Percentiles rank a stretch among this genome's conserved stretches.
Conservation (phyloP, 2,113 vertebrate genomes). For the Willisornis vidua region DNA sequence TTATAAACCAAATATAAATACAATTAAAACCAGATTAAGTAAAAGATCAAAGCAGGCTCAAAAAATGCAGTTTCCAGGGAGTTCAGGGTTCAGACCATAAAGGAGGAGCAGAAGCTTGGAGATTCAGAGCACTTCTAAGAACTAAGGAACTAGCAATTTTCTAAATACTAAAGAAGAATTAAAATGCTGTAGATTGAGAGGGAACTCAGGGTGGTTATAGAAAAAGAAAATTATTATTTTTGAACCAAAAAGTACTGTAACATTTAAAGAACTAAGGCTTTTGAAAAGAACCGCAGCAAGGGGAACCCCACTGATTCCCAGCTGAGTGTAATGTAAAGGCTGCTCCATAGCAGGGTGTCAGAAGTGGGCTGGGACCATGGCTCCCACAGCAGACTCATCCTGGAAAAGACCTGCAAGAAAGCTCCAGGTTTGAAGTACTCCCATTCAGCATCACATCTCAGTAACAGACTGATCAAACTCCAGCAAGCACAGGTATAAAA, state of each 20-base stretch:
- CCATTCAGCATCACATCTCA: background rate
- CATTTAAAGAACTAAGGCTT: background rate
- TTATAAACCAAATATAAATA: constrained; percentile 65
- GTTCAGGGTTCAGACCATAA: constrained; percentile 23
- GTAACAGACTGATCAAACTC: background rate
- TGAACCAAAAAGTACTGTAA: background rate
- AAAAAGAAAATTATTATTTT: background rate
- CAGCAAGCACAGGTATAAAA: background rate
- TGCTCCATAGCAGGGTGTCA: background rate
- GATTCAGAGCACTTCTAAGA: background rate
- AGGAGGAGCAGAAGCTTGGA: constrained; percentile 8
- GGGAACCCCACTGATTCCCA: background rate
- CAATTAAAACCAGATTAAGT: constrained; percentile 58
- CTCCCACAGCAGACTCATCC: background rate
- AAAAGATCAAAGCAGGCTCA: constrained; percentile 50
- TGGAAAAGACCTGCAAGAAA: background rate
- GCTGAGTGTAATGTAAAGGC: background rate
- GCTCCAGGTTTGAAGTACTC: background rate
- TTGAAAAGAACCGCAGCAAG: background rate
- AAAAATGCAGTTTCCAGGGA: constrained; percentile 21
- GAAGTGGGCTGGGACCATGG: fast-evolving
- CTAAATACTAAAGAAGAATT: background rate
- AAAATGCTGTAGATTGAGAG: background rate
- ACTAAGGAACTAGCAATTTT: background rate
- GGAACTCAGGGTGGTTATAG: background rate